Evolutionary conservation across 2,888 invertebrate species (phyloP).

Genomic region (Drosophila monieri): DNA sequence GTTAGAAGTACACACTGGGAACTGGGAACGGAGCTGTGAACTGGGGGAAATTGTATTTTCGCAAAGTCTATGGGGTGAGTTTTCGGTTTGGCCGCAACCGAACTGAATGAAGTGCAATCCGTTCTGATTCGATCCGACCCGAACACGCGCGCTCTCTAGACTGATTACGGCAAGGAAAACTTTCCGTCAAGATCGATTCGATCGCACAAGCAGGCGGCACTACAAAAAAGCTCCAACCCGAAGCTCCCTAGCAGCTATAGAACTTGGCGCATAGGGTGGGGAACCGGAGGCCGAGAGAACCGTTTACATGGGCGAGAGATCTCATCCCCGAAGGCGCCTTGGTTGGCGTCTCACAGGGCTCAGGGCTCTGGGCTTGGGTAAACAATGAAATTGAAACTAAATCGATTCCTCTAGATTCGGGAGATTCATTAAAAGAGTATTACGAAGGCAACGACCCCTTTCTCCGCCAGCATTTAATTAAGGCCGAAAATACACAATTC

Average conservation of each 20-base stretch:
- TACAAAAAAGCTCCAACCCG: constrained; percentile 50
- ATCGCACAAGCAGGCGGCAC: constrained; percentile 8
- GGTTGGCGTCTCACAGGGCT: constrained; percentile 15
- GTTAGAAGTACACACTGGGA: constrained; percentile 27
- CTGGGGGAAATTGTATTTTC: constrained; percentile 30
- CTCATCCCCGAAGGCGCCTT: neutral
- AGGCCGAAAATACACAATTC: constrained; percentile 35
- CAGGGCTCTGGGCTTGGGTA: constrained; percentile 48
- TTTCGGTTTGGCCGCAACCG: too few relatives aligned
- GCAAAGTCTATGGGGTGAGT: constrained; percentile 27
- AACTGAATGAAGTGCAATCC: neutral
- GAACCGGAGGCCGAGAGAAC: constrained; percentile 23
- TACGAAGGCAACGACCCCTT: constrained; percentile 59
- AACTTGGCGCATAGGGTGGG: constrained; percentile 37
- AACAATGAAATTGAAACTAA: constrained; percentile 46
- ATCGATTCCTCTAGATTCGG: constrained; percentile 46
- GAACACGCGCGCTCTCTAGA: constrained; percentile 53
- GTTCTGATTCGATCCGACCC: constrained; percentile 37
- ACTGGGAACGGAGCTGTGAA: constrained; percentile 11
- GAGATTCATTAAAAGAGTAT: constrained; percentile 50
- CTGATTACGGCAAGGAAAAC: constrained; percentile 62
- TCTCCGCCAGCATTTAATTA: constrained; percentile 41
- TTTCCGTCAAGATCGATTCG: constrained; percentile 45
- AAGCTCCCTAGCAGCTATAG: constrained; percentile 46
- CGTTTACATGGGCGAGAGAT: constrained; percentile 16